Evolutionary conservation across 1,140 invertebrate genomes (phyloP), one percentile per base, ranked within the genome.

Genomic region (Vanessa atalanta): DNA sequence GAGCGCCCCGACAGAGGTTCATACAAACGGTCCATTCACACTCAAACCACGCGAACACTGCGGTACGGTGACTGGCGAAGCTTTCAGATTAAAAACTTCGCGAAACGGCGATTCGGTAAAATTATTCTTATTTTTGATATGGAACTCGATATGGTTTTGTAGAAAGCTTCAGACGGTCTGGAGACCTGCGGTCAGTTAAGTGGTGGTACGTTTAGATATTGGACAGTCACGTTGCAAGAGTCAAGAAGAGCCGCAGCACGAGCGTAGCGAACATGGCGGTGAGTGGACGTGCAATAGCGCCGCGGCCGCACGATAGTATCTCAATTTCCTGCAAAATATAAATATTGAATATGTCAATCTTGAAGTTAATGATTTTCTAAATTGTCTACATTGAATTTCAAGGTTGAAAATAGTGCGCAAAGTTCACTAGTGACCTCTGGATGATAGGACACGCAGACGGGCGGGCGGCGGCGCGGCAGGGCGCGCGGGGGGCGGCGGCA

Each of bases 381-480:
- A 20, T 20, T 20, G 20, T 20, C 20, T 37, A 7, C 1, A 7
- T 37, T 1, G 1, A 43, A 43, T 43, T 43, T 7, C 26, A 31
- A 31, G 26, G 6, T 31, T 20, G 20, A 20, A 20, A 20, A 20
- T 20, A 20, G 20, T 20, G 20, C 20, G 20, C 20, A 20, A 20
- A 20, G 20, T 20, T 20, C 20, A 20, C 26, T 9, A 65, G 12
- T 51, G 79, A 96, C 95, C 92, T 97, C 97, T 14, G 97, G 96
- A 92, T 98, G 97, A 90, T 98, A 97, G 81, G 96, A 97, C 82
- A 97, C 96, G 90, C 97, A 98, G 88, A 96, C 96, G 64, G 94
- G 94, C 48, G 96, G 96, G 80, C 96, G 94, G 93, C 80, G 96
- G 93, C 86, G 95, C 94, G 85, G 96, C 85, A 72, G 93, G 93